Conservation (phyloP, 2,113 vertebrate species). For the Hemichromis elongatus region DNA sequence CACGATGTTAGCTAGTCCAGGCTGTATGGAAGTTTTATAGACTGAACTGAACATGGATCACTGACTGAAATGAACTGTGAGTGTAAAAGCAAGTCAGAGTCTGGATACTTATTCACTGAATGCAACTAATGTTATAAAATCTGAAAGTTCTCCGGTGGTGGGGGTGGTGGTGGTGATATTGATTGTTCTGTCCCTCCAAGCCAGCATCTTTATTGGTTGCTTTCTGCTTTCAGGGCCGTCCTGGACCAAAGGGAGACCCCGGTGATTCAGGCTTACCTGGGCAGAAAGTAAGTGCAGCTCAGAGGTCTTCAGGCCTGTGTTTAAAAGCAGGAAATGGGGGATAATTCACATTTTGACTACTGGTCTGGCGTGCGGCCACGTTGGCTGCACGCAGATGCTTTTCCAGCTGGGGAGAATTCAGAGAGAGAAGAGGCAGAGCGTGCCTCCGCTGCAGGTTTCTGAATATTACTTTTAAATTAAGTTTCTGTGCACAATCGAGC, state of each 20-base stretch:
- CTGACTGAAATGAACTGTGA: background rate
- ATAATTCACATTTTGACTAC: constrained; percentile 29
- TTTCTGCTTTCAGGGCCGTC: constrained; percentile 79
- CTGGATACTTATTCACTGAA: background rate
- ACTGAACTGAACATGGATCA: background rate
- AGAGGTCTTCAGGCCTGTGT: background rate
- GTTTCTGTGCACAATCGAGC: background rate
- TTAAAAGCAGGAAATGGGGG: constrained; percentile 18
- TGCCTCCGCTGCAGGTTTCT: background rate
- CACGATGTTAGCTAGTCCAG: background rate
- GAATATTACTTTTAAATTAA: constrained; percentile 22
- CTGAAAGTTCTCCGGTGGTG: too few species aligned
- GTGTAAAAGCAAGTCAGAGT: background rate
- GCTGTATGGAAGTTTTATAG: background rate
- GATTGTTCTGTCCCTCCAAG: background rate
- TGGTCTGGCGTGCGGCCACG: constrained; percentile 18
- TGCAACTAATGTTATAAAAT: too few species aligned
- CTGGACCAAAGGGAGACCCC: constrained; percentile 89
- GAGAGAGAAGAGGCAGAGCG: background rate
- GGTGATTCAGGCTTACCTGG: constrained; percentile 90
- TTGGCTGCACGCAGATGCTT: background rate
- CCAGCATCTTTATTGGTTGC: background rate
- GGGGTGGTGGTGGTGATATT: too few species aligned
- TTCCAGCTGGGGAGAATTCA: constrained; percentile 21
- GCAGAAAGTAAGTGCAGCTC: constrained; percentile 71